A percentile compares a stretch with the other conserved stretches of the same genome.
phyloP scores from a whole-genome alignment of 2,113 vertebrate species.

The Gymnorhina tibicen region DNA sequence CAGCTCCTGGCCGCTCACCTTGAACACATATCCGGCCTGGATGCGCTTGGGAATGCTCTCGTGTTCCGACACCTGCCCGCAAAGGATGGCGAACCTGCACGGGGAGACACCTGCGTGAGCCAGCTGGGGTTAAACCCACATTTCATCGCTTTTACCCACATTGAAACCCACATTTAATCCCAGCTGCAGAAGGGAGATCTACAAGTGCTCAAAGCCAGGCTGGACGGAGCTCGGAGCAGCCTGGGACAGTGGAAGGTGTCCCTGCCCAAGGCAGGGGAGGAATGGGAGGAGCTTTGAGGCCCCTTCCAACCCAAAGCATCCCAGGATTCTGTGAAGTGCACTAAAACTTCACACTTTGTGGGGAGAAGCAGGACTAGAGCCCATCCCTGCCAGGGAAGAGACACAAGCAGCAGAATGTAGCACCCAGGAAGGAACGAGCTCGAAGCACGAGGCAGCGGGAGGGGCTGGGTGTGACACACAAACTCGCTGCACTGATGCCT shows the following conservation, averaged over 20 bases:
- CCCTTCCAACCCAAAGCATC: not conserved
- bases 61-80: constrained; percentile 71
- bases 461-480: not conserved
- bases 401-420: rapidly evolving
- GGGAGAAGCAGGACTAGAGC: not conserved
- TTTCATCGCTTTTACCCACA: rapidly evolving
- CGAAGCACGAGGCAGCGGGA: not conserved
- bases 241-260: not conserved
- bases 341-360: not conserved
- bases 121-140: rapidly evolving
- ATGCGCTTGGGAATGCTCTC: constrained; percentile 77
- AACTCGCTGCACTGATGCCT: not conserved
- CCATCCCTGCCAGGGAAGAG: not conserved
- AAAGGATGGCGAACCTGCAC: constrained; percentile 76
- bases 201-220: not conserved
- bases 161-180: rapidly evolving
- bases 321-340: not conserved
- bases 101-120: not conserved
- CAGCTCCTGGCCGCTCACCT: constrained; percentile 61
- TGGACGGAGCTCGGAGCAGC: not conserved
- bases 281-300: not conserved
- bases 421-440: not conserved
- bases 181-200: not conserved
- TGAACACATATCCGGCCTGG: constrained; percentile 72
- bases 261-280: not conserved